Conservation (phyloP, 2,888 invertebrate species). For the Thecocarcelia acutangulata region DNA sequence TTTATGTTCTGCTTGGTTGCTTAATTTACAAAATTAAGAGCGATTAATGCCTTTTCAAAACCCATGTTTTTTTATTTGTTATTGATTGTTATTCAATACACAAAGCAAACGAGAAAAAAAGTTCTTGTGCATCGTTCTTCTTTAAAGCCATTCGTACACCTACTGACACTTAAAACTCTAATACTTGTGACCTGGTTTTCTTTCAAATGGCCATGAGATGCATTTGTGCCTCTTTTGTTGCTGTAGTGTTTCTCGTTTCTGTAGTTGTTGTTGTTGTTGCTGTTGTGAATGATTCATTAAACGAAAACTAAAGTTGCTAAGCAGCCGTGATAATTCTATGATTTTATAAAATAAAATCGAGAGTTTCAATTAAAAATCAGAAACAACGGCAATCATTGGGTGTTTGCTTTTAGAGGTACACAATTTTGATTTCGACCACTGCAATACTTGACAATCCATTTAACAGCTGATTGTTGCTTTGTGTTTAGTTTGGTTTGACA, state of each 20-base stretch:
- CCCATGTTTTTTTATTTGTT: not conserved
- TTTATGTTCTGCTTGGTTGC: slow-evolving; percentile 8
- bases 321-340: slow-evolving; percentile 40
- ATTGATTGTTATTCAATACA: slow-evolving; percentile 14
- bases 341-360: slow-evolving; percentile 31
- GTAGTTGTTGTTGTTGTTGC: not conserved
- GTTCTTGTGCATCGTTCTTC: not conserved
- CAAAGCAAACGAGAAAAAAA: not conserved
- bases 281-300: slow-evolving; percentile 28
- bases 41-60: slow-evolving; percentile 18
- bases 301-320: slow-evolving; percentile 28
- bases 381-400: not conserved
- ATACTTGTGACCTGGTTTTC: slow-evolving; percentile 65
- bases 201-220: slow-evolving; percentile 66
- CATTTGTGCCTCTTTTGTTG: slow-evolving; percentile 28
- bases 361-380: slow-evolving; percentile 23
- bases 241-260: slow-evolving; percentile 19
- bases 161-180: slow-evolving; percentile 64
- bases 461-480: too few species aligned
- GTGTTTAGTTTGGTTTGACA: too few species aligned
- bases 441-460: too few species aligned
- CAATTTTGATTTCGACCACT: too few species aligned
- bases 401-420: too few species aligned
- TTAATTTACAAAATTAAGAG: slow-evolving; percentile 27
- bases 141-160: slow-evolving; percentile 27